Evolutionary conservation across 2,888 invertebrate species (phyloP).

Genomic region (Hirtodrosophila duncani): DNA sequence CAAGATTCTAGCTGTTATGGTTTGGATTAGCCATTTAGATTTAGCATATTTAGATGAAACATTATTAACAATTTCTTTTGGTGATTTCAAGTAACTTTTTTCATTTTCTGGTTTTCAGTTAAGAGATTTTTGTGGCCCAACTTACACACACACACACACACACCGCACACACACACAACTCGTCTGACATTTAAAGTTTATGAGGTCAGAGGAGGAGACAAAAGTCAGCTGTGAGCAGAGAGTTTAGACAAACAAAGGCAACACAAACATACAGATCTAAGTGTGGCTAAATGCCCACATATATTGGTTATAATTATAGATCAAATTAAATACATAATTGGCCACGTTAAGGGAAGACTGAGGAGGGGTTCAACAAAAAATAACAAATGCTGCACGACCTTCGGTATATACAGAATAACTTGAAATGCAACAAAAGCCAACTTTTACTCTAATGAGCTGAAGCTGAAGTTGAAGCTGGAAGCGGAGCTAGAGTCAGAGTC

Average conservation of each 20-base stretch:
- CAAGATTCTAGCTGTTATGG: too few relatives aligned
- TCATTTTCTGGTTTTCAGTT: constrained; percentile 20
- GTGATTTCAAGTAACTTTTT: constrained; percentile 4
- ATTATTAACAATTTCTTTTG: too few relatives aligned
- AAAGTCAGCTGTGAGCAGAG: background rate
- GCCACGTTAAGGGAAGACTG: too few relatives aligned
- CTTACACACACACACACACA: too few relatives aligned
- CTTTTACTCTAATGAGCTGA: constrained; percentile 3
- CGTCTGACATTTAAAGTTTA: constrained; percentile 73
- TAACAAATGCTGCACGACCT: constrained; percentile 38
- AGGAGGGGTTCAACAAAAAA: constrained; percentile 23
- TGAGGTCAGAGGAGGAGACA: constrained; percentile 47
- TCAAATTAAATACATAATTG: constrained; percentile 34
- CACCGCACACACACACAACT: too few relatives aligned
- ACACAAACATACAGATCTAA: constrained; percentile 1
- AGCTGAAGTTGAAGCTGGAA: background rate
- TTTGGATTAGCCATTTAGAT: too few relatives aligned
- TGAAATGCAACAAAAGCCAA: constrained; percentile 2
- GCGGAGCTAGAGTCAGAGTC: too few relatives aligned
- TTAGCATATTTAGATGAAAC: too few relatives aligned
- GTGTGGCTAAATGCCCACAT: constrained; percentile 1
- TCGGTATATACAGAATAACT: constrained; percentile 47
- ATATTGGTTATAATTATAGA: constrained; percentile 31
- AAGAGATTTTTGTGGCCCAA: constrained; percentile 16
- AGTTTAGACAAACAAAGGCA: background rate